Evolutionary conservation across 2,113 vertebrate species (phyloP), one percentile per base, ranked within the genome.

Genomic region (Piliocolobus tephrosceles): DNA sequence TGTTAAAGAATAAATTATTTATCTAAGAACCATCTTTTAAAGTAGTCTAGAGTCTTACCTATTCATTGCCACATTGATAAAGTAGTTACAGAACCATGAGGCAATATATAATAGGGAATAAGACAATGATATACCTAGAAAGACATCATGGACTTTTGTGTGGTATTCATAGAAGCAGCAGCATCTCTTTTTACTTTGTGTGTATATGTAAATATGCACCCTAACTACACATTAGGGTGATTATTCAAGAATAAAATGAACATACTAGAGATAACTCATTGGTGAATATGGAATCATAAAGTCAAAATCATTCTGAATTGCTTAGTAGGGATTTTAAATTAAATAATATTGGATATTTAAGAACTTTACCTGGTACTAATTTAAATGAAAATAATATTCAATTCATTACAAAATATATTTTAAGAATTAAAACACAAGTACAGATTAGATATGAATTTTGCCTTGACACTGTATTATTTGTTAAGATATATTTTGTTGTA

Each of bases 1-100:
- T 96, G 50, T 83, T 90, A 95, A 45, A 89, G 14, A 38, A n/a
- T 66, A 43, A 82, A 45, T 82, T 61, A 96, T 82, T 85, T 86
- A 47, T 88, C 52, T 94, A 76, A 83, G 70, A 94, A 73, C 11
- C 17, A 70, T 88, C 58, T 92, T 81, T 91, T 91, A 86, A 75
- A 92, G 47, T 92, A 88, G 30, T 80, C 8, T 76, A 90, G 25
- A 38, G 5, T 52, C 23, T 55, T 88, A 89, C 50, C 75, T 70
- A 58, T 93, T 93, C 27, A 57, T 80, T 20, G 57, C 47, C 89
- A 82, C 45, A 22, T 64, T 72, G 23, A 58, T 81, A 70, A 84
- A 97, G 16, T 78, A 80, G 64, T 91, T 76, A 58, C 45, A 55
- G 27, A 32, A 88, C 72, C 38, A 91, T 50, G 13, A 81, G 5